Conservation (phyloP, 2,797 vertebrate genomes). For the Petrocephalus schoutedeni region DNA sequence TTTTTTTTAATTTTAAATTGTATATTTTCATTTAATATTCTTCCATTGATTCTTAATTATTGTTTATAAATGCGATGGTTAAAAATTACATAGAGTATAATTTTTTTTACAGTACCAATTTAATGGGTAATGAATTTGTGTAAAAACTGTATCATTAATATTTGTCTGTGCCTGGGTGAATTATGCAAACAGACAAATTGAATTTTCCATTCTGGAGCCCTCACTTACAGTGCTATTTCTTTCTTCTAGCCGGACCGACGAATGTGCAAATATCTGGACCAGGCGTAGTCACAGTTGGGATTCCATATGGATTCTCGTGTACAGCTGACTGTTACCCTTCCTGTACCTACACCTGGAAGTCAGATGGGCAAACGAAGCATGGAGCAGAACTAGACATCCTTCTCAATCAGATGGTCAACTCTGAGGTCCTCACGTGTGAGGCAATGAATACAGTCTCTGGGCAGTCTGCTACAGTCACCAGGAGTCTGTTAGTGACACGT, state of each 20-base stretch:
- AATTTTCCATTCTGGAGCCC: background rate
- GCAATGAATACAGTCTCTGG: constrained; percentile 43
- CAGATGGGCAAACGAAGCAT: constrained; percentile 22
- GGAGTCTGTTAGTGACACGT: constrained; percentile 31
- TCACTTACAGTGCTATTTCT: background rate
- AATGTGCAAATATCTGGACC: constrained; percentile 44
- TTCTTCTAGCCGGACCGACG: constrained; percentile 42
- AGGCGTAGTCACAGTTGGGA: constrained; percentile 25
- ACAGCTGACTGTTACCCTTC: constrained; percentile 44
- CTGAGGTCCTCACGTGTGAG: constrained; percentile 36
- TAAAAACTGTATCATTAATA: background rate
- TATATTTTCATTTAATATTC: background rate
- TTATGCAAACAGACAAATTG: background rate
- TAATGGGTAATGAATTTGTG: background rate
- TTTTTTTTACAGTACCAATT: background rate
- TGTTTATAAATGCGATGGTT: background rate
- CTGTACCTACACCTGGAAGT: constrained; percentile 44
- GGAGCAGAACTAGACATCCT: constrained; percentile 41
- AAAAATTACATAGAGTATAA: background rate
- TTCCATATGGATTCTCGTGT: constrained; percentile 44
- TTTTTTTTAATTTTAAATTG: no score
- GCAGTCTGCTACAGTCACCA: constrained; percentile 23
- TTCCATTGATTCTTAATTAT: background rate
- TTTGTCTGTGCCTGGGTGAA: background rate
- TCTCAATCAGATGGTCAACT: constrained; percentile 21